These are phyloP conservation scores for Artibeus jamaicensis DNA, from an alignment of 2,797 vertebrate species.

Conservation along the genomic window DNA sequence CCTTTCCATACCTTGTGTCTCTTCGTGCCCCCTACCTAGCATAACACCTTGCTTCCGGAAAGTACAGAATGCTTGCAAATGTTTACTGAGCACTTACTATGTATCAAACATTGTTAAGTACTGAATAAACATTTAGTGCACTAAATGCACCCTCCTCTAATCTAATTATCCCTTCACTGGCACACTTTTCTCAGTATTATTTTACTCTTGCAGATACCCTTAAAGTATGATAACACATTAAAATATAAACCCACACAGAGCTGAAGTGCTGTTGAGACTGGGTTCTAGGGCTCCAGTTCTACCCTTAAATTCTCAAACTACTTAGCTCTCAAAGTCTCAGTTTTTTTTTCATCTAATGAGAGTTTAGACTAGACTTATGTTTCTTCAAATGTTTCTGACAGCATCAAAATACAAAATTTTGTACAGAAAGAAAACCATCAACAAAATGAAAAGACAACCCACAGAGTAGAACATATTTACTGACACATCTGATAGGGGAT, in stretches of 20 bases:
- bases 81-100: background rate
- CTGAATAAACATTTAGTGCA: background rate
- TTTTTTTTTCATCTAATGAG: background rate
- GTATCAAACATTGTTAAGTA: background rate
- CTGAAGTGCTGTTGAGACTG: background rate
- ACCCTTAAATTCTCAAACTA: background rate
- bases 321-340: background rate
- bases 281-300: background rate
- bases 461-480: too few species aligned
- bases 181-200: background rate
- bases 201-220: background rate
- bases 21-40: background rate
- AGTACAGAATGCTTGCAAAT: background rate
- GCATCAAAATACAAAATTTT: too few species aligned
- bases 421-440: too few species aligned
- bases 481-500: too few species aligned
- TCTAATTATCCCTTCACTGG: background rate
- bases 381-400: slow-evolving; percentile 1
- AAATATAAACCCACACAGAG: background rate
- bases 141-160: background rate
- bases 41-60: background rate
- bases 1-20: background rate
- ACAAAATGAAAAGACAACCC: too few species aligned
- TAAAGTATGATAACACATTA: background rate
- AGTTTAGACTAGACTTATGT: background rate